Evolutionary conservation across 2,797 vertebrate genomes (phyloP), one percentile per base, ranked within the genome.

Genomic region (Oophaga sylvatica): DNA sequence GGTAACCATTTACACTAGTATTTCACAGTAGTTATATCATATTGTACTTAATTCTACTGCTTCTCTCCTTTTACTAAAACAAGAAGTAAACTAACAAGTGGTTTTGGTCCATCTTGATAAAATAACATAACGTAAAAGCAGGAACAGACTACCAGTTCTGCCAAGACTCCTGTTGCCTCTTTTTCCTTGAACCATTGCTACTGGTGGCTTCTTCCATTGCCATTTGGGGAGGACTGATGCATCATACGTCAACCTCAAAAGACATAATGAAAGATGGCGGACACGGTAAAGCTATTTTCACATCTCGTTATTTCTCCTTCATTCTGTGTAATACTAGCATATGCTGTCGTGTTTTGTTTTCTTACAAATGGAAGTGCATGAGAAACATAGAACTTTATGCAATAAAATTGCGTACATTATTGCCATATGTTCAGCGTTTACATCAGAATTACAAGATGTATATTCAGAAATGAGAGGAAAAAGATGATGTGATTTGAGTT

Each of bases 1-100:
- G 12, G n/a, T n/a, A 41, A 13, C n/a, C 59, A 35, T 59, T 57
- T 75, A 7, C 15, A 26, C 41, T 77, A 77, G 11, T 15, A 77
- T 2, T 26, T 79, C 57, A 59, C 22, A 67, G 73, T 41, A 17
- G 68, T 35, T 35, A 65, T 7, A 17, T 60, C 62, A 3, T 84
- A 84, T 57, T 29, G 9, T 75, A 65, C 57, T 76, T 84, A 60
- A 78, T 85, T 78, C 45, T 73, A 12, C 29, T 48, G 73, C 41
- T 8, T 45, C 16, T 11, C 29, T 41, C 41, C 4, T 29, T 41
- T 80, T 62, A 22, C 48, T 20, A 62, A 62, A 80, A 62, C 20
- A 80, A 80, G 63, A 41, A 41, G 17, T 20, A 35, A 62, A 62
- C 57, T 79, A 35, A 35, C 29, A 80, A 62, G 13, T 80, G 10